phyloP scores from a whole-genome alignment of 2,113 vertebrate species.

The Istiophorus platypterus region DNA sequence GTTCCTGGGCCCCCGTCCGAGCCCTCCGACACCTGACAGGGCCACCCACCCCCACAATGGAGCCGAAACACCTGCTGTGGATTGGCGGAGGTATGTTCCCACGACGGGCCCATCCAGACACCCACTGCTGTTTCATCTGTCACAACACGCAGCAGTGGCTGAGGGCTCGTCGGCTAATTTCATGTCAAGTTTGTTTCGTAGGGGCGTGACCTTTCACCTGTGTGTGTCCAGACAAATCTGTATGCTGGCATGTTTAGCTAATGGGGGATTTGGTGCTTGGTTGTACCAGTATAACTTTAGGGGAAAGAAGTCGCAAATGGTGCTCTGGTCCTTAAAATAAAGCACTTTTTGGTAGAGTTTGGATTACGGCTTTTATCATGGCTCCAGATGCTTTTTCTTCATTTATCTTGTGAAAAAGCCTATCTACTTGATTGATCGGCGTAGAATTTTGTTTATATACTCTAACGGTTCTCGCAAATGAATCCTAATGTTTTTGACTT shows the following conservation, averaged over 20 bases:
- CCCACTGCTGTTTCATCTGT: slow-evolving; percentile 53
- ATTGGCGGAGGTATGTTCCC: slow-evolving; percentile 40
- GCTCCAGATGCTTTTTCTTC: too few relatives aligned
- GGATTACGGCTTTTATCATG: too few relatives aligned
- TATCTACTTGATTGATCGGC: neutral
- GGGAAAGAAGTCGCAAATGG: too few relatives aligned
- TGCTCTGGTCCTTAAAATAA: neutral
- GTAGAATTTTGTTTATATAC: neutral
- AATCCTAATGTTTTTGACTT: too few relatives aligned
- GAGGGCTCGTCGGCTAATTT: slow-evolving; percentile 31
- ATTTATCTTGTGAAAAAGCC: too few relatives aligned
- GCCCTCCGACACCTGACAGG: slow-evolving; percentile 51
- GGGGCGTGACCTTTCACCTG: slow-evolving; percentile 37
- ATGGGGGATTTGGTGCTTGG: neutral
- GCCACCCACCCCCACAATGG: slow-evolving; percentile 32
- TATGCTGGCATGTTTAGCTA: neutral
- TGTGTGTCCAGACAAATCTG: slow-evolving; percentile 1
- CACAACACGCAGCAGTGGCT: slow-evolving; percentile 51
- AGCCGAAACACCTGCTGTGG: slow-evolving; percentile 72
- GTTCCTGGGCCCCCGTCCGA: slow-evolving; percentile 20
- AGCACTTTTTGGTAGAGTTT: neutral
- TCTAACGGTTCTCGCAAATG: too few relatives aligned
- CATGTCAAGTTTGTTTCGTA: slow-evolving; percentile 20
- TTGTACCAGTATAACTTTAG: neutral
- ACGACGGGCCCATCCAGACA: slow-evolving; percentile 48